Base-by-base conservation (phyloP, 2,888 invertebrate species). In the Epistrophe grossulariae region DNA sequence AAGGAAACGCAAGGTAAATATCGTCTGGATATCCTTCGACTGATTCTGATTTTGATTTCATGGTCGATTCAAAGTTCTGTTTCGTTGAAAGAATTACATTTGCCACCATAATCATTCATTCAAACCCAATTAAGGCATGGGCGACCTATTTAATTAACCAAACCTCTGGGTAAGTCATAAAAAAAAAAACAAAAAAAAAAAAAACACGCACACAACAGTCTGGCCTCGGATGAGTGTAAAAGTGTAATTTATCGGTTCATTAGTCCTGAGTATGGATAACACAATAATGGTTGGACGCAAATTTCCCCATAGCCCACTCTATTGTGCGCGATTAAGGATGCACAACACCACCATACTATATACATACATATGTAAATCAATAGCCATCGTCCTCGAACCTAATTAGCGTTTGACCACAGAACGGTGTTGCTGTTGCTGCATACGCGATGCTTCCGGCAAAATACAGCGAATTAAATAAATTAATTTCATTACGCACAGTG, bases 201-300 rank as follows among this genome's bases (percentile, higher is more conserved):
- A 35, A 31, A 31, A 6, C 31, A 24, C 24, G 24, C 1, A 3
- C 24, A 24, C 13, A 52, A 40, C 55, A 43, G 62, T 40, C 52
- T 64, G 35, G 24, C 19, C 43, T 7, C 4, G 38, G 48, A 70
- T 45, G 62, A 82, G 78, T 59, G 82, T 52, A 71, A 79, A 71
- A 79, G 71, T 82, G 82, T 79, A 79, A 87, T 87, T 87, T 87
- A 82, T 82, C 74, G 82, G 82, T 87, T 87, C 85, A 82, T 85
- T 85, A 82, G 64, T 60, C 74, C 50, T 60, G 57, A 78, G 78
- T 73, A 50, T 55, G 85, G 74, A 66, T 74, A 85, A 50, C 74
- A 71, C 79, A 71, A 64, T 79, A 79, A 84, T 55, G 52, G 62
- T 62, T 71, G 78, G 64, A 78, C 82, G 17, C 78, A 81, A 73